Conservation (phyloP, 2,888 invertebrate genomes). For the Diploptera punctata region DNA sequence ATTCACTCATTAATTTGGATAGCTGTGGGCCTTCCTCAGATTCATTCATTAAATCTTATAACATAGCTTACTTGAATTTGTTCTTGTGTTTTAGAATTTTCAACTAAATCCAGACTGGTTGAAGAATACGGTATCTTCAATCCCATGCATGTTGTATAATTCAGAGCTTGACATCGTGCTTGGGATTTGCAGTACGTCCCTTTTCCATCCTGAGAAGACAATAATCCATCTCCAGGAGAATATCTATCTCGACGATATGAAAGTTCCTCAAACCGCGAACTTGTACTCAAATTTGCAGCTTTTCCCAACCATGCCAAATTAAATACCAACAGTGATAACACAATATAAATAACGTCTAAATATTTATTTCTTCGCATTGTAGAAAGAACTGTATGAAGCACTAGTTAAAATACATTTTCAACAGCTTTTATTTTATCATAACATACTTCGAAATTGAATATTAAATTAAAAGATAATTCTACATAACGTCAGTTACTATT, state of each 20-base stretch:
- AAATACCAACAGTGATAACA: too few relatives aligned
- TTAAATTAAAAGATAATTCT: too few relatives aligned
- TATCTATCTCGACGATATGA: slow-evolving; percentile 8
- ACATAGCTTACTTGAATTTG: slow-evolving; percentile 57
- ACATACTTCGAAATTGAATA: too few relatives aligned
- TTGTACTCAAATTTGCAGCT: background rate
- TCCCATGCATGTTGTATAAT: slow-evolving; percentile 75
- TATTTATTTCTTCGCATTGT: too few relatives aligned
- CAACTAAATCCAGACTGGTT: slow-evolving; percentile 76
- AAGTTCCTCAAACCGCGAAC: background rate
- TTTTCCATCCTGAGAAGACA: slow-evolving; percentile 29
- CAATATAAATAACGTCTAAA: too few relatives aligned
- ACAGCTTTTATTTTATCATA: too few relatives aligned
- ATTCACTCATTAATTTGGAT: too few relatives aligned
- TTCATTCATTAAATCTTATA: background rate
- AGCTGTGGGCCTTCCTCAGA: too few relatives aligned
- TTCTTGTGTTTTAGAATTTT: slow-evolving; percentile 72
- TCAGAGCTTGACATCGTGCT: slow-evolving; percentile 73
- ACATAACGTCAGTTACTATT: too few relatives aligned
- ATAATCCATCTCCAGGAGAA: slow-evolving; percentile 11
- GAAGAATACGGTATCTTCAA: slow-evolving; percentile 77
- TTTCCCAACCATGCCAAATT: slow-evolving; percentile 1
- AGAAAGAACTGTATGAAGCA: too few relatives aligned
- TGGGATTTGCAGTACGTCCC: slow-evolving; percentile 64
- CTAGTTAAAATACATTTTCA: too few relatives aligned